phyloP scores from a whole-genome alignment of 2,113 vertebrate species.

The Fulica atra region DNA sequence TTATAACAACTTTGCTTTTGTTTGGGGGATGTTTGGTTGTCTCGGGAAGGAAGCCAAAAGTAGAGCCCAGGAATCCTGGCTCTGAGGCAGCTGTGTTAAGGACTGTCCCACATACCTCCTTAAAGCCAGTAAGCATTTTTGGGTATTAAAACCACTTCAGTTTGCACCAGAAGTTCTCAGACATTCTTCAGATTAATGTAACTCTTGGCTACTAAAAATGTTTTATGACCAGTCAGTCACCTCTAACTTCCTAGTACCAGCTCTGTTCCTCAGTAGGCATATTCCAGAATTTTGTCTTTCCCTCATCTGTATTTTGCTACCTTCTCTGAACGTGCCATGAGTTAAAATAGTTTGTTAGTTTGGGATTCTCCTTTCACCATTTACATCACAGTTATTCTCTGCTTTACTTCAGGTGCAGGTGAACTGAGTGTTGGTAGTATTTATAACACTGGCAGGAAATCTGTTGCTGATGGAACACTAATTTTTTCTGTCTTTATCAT shows the following conservation, averaged over 20 bases:
- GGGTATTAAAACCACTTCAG: background rate
- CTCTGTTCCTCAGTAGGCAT: background rate
- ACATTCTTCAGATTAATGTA: constrained; percentile 1
- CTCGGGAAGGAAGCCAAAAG: constrained; percentile 28
- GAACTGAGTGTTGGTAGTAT: background rate
- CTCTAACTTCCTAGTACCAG: background rate
- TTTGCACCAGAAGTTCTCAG: background rate
- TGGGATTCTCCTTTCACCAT: background rate
- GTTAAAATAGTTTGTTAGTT: background rate
- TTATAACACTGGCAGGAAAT: background rate
- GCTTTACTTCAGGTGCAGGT: background rate
- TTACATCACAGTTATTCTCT: background rate
- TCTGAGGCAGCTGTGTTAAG: background rate
- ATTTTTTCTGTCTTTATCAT: background rate
- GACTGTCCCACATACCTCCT: background rate
- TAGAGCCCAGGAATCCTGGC: constrained; percentile 10
- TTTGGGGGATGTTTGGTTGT: background rate
- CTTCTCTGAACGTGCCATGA: background rate
- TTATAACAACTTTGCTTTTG: constrained; percentile 24
- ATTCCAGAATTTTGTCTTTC: background rate
- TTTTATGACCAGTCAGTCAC: background rate
- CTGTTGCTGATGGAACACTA: background rate
- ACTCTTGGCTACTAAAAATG: background rate
- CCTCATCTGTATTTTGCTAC: background rate
- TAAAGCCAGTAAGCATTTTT: background rate